A percentile compares a stretch with the other conserved stretches of the same genome.
Conservation (phyloP, 1,140 invertebrate species). For the Aphis gossypii region DNA sequence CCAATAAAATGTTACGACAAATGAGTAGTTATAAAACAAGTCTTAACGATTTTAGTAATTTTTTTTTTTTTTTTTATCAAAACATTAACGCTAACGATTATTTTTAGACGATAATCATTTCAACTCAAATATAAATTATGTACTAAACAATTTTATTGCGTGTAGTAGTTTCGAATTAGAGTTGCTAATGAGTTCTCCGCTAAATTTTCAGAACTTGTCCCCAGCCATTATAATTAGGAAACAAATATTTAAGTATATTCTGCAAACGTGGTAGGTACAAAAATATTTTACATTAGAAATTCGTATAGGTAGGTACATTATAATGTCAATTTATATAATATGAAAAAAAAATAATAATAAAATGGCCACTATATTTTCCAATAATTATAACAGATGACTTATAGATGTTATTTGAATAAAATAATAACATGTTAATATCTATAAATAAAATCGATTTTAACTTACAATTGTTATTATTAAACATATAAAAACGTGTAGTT, state of each 20-base stretch:
- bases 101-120: slow-evolving; percentile 44
- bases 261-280: background rate
- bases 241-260: background rate
- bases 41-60: slow-evolving; percentile 24
- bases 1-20: slow-evolving; percentile 55
- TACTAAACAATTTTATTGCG: slow-evolving; percentile 36
- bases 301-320: too few species aligned
- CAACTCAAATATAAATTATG: background rate
- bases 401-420: too few species aligned
- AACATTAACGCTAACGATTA: slow-evolving; percentile 19
- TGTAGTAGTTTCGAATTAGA: slow-evolving; percentile 31
- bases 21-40: slow-evolving; percentile 31
- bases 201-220: slow-evolving; percentile 9
- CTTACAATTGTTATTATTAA: background rate
- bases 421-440: too few species aligned
- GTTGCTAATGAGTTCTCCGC: background rate
- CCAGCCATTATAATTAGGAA: background rate
- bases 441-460: background rate
- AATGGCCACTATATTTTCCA: background rate
- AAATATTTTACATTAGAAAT: background rate
- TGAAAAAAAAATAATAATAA: background rate
- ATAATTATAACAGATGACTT: background rate
- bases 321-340: background rate
- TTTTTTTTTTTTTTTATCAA: background rate
- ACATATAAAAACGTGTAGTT: background rate